Evolutionary conservation across 92 coral and sea anemone species (phyloP).

Genomic region (Virgularia gustaviana): DNA sequence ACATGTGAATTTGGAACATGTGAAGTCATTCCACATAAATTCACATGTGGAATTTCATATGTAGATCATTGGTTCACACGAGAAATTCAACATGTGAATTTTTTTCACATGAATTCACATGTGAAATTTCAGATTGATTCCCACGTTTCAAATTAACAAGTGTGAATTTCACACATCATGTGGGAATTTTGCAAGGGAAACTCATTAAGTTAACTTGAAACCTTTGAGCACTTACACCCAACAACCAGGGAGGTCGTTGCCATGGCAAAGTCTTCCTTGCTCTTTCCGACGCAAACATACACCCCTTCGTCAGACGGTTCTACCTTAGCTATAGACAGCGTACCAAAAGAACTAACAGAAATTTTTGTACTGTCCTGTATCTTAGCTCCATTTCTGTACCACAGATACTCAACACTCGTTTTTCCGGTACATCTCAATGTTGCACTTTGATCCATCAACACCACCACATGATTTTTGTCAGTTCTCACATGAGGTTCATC

Average conservation of each 20-base stretch:
- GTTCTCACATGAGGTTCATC: conserved; percentile 17
- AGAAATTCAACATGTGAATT: too few relatives aligned
- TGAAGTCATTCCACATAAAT: too few relatives aligned
- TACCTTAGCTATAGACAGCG: conserved; percentile 8
- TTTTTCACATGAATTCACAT: too few relatives aligned
- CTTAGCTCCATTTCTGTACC: conserved; percentile 31
- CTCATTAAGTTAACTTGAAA: too few relatives aligned
- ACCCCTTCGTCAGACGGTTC: conserved; percentile 14
- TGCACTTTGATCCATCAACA: background rate
- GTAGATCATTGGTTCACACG: too few relatives aligned
- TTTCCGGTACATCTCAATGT: conserved; percentile 5
- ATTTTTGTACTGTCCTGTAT: background rate
- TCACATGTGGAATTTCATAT: too few relatives aligned
- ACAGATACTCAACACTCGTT: conserved; percentile 13
- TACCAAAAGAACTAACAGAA: conserved; percentile 22
- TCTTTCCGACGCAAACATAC: conserved; percentile 21
- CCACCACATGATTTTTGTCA: background rate
- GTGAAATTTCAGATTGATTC: too few relatives aligned
- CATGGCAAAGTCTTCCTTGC: conserved; percentile 21
- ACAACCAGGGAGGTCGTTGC: conserved; percentile 12
- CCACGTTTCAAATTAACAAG: too few relatives aligned
- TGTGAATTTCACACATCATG: too few relatives aligned
- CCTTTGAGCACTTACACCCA: conserved; percentile 38
- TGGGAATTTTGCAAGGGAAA: too few relatives aligned
- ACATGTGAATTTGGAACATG: too few relatives aligned